These are phyloP conservation scores for Heliothis virescens DNA, from an alignment of 1,140 invertebrate genomes.

Conservation along the genomic window DNA sequence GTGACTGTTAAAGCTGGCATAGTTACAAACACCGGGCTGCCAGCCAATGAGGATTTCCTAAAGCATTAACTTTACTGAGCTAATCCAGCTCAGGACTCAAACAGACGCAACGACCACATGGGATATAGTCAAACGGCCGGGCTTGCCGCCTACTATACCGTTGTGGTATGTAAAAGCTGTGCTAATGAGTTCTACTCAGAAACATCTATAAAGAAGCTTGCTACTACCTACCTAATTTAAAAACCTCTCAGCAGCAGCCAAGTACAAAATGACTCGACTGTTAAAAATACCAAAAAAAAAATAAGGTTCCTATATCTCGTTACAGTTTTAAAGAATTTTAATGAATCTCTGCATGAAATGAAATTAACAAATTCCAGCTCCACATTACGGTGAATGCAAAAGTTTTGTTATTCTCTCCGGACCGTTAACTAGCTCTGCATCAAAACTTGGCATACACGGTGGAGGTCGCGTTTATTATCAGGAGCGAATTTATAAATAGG, in stretches of 20 bases:
- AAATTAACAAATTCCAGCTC: neutral
- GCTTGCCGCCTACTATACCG: neutral
- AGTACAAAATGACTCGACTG: no score
- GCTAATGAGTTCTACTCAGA: no score
- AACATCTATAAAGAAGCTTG: no score
- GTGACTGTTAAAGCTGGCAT: neutral
- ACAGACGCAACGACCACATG: slow-evolving; percentile 4
- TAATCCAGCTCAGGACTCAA: slow-evolving; percentile 2
- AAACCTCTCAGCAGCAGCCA: no score
- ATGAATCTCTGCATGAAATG: neutral
- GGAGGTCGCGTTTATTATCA: slow-evolving; percentile 1
- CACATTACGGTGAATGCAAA: slow-evolving; percentile 10
- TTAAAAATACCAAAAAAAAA: no score
- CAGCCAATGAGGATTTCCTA: slow-evolving; percentile 31
- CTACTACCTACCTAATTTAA: no score
- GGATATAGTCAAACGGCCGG: no score
- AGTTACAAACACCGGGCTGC: slow-evolving; percentile 1
- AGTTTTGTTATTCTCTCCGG: slow-evolving; percentile 1
- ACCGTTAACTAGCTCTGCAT: neutral
- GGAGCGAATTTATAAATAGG: neutral
- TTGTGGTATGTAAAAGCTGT: neutral
- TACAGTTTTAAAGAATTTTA: no score
- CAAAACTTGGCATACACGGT: slow-evolving; percentile 1
- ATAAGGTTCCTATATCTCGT: no score
- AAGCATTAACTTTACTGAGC: neutral